phyloP scores from a whole-genome alignment of 1,140 invertebrate species.

The Drepana arcuata region DNA sequence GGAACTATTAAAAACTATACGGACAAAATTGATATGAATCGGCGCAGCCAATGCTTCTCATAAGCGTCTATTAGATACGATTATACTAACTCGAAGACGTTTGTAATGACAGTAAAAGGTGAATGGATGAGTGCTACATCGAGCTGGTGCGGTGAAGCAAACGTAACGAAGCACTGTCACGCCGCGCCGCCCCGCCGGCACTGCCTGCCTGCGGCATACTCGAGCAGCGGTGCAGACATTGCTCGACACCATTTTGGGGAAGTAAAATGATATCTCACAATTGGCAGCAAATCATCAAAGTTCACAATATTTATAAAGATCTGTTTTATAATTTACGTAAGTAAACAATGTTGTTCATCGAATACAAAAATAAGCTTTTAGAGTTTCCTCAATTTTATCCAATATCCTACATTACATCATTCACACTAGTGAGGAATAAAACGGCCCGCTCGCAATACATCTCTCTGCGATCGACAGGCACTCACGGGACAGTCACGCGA shows the following conservation, averaged over 20 bases:
- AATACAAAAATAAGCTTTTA: constrained; percentile 72
- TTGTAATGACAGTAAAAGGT: constrained; percentile 10
- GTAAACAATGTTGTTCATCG: constrained; percentile 56
- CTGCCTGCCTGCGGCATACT: constrained; percentile 14
- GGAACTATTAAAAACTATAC: constrained; percentile 67
- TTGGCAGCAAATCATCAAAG: constrained; percentile 26
- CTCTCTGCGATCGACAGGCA: constrained; percentile 38
- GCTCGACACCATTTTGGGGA: constrained; percentile 60
- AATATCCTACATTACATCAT: constrained; percentile 55
- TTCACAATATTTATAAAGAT: constrained; percentile 29
- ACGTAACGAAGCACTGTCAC: constrained; percentile 36
- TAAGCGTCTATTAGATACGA: constrained; percentile 59
- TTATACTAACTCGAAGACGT: constrained; percentile 43
- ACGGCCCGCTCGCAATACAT: constrained; percentile 52
- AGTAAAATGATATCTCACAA: constrained; percentile 58
- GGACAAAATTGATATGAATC: constrained; percentile 70
- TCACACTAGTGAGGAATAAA: constrained; percentile 55
- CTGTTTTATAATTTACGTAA: constrained; percentile 55
- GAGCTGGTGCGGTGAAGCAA: constrained; percentile 28
- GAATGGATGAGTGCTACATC: constrained; percentile 39
- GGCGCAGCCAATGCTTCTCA: constrained; percentile 59
- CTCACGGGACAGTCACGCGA: constrained; percentile 36
- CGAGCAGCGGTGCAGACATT: constrained; percentile 23
- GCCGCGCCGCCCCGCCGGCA: constrained; percentile 35
- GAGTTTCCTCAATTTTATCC: constrained; percentile 60